Evolutionary conservation across 1,140 invertebrate species (phyloP).

Genomic region (Ceratitis capitata): DNA sequence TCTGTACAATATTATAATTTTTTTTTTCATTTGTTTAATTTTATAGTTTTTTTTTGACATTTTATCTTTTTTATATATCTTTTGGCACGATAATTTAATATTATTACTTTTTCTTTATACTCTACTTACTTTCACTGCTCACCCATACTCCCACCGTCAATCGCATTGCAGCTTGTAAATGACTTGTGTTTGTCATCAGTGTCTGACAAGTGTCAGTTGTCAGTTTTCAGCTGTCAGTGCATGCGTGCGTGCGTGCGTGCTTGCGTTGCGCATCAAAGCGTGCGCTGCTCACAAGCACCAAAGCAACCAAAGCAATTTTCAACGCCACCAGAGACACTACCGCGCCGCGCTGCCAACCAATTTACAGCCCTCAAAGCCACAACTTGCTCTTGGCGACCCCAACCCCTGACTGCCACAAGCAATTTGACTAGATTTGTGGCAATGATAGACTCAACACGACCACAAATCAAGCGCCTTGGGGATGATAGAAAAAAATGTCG

Average conservation of each 20-base stretch:
- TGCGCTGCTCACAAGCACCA: not conserved
- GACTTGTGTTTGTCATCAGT: conserved; percentile 6
- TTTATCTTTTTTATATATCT: too few species aligned
- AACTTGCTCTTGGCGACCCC: not conserved
- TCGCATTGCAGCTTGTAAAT: not conserved
- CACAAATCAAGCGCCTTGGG: conserved; percentile 14
- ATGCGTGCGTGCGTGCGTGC: not conserved
- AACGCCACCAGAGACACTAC: not conserved
- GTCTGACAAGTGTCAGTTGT: conserved; percentile 24
- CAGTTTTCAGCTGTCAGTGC: not conserved
- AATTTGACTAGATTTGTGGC: conserved; percentile 31
- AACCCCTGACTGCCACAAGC: not conserved
- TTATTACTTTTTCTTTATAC: too few species aligned
- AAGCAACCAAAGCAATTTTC: not conserved
- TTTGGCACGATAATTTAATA: too few species aligned
- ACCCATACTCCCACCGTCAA: not conserved
- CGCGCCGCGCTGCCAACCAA: not conserved
- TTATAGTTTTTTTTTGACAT: too few species aligned
- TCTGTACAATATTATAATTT: too few species aligned
- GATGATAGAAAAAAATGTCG: not conserved
- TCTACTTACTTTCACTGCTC: not conserved
- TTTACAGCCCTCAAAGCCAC: not conserved
- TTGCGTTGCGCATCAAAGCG: conserved; percentile 1
- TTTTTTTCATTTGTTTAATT: too few species aligned
- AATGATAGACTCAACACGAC: conserved; percentile 14